Base-by-base conservation (phyloP, 1,140 invertebrate genomes). In the Zaprionus inermis region DNA sequence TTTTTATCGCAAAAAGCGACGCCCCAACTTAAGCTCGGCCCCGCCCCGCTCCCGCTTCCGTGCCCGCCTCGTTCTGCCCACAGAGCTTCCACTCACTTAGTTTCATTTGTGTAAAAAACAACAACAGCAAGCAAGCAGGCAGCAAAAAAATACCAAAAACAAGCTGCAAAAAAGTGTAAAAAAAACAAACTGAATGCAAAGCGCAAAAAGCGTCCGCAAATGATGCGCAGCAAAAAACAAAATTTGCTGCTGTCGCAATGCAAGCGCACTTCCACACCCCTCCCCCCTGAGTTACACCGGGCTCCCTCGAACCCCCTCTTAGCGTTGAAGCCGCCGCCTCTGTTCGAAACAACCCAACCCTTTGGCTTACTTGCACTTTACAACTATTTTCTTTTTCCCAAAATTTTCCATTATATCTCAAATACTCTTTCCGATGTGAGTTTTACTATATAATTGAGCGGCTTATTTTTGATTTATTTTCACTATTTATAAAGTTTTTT, bases 61-160 rank as follows among this genome's bases (percentile, higher is more conserved):
- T 28, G 24, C 24, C 24, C 24, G 3, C 24, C 24, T 28, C 24
- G 24, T 28, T 38, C 38, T 51, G 52, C 24, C 54, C 71, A 46
- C 20, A 61, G 67, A 65, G 65, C 78, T 84, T 64, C 61, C 78
- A 82, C 81, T 84, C 75, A 84, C 81, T 84, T 85, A 84, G 81
- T 81, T 85, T 84, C 81, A 84, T 84, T 84, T 72, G 67, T 36
- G 22, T 20, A 67, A 55, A 83, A 79, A 84, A 72, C 65, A 77
- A 77, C 73, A 59, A 52, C 24, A 51, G 38, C 30, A 32, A 32
- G 18, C 22, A 20, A 24, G 4, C 22, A 1, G 4, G 56, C 41
- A 34, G 57, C 61, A 58, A 66, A 82, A 82, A 60, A 30, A 44
- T 32, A 54, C 34, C 36, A 20, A 36, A 61, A 54, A 49, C 65